These are phyloP conservation scores for Vicugna pacos DNA, from an alignment of 2,113 vertebrate species.

Conservation along the genomic window DNA sequence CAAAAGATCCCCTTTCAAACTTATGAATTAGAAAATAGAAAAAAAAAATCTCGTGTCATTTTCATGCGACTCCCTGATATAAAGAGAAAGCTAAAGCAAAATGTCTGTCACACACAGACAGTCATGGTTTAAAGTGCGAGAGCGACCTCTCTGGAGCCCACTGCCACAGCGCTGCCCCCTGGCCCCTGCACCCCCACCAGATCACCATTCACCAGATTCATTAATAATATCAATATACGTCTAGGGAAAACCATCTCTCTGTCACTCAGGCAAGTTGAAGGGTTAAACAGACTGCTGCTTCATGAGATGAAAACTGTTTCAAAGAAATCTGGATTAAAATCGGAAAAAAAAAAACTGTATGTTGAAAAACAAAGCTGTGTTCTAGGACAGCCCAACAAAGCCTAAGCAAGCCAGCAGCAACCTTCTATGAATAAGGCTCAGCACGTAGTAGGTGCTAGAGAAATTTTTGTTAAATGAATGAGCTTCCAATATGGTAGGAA, in stretches of 20 bases:
- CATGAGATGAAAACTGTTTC: conserved; percentile 42
- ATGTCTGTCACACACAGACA: neutral
- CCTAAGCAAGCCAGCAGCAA: neutral
- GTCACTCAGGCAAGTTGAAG: neutral
- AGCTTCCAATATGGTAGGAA: neutral
- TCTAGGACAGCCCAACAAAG: neutral
- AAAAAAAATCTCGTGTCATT: neutral
- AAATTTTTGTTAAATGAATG: neutral
- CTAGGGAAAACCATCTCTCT: neutral
- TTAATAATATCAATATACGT: neutral
- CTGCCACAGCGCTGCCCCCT: too few species aligned
- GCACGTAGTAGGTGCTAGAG: neutral
- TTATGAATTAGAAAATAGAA: conserved; percentile 4
- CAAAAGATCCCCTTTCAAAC: neutral
- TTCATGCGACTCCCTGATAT: neutral
- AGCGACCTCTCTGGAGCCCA: neutral
- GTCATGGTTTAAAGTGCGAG: neutral
- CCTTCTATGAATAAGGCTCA: neutral
- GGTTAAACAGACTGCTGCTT: neutral
- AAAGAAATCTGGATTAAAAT: conserved; percentile 8
- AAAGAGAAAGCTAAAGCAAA: conserved; percentile 1
- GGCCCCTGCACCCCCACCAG: too few species aligned
- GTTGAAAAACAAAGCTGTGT: neutral
- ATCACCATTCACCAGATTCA: neutral
- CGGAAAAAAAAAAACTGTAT: neutral